These are phyloP conservation scores for Margaritifera margaritifera DNA, from an alignment of 2,888 invertebrate species.

Conservation along the genomic window DNA sequence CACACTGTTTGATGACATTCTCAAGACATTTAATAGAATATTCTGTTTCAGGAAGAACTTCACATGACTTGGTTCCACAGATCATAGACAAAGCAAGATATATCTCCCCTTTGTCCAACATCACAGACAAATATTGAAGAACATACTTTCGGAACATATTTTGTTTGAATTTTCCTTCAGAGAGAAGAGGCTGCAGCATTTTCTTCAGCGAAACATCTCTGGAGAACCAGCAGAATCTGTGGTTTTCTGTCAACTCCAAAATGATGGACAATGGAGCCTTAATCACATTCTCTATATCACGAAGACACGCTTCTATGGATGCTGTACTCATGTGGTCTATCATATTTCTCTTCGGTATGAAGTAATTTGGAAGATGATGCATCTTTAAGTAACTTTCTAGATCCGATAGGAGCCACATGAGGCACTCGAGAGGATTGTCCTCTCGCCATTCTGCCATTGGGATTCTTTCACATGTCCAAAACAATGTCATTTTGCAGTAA, in stretches of 20 bases:
- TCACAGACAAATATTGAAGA: too few relatives aligned
- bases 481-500: slow-evolving; percentile 11
- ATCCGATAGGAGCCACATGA: slow-evolving; percentile 2
- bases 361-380: slow-evolving; percentile 7
- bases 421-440: slow-evolving; percentile 5
- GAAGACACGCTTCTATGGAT: neutral
- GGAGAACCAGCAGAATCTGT: slow-evolving; percentile 11
- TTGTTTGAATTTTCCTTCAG: too few relatives aligned
- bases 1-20: too few relatives aligned
- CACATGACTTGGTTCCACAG: too few relatives aligned
- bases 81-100: too few relatives aligned
- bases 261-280: neutral
- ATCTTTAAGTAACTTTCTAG: slow-evolving; percentile 1
- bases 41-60: too few relatives aligned
- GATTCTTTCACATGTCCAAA: slow-evolving; percentile 6
- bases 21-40: too few relatives aligned
- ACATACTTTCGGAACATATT: too few relatives aligned
- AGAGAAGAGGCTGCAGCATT: too few relatives aligned
- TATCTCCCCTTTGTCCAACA: too few relatives aligned
- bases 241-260: neutral
- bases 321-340: neutral
- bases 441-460: neutral
- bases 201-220: slow-evolving; percentile 4
- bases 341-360: slow-evolving; percentile 11
- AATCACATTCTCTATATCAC: neutral